A percentile compares a stretch with the other conserved stretches of the same genome.
Evolutionary conservation across 2,113 vertebrate species (phyloP).

Genomic region (Protobothrops mucrosquamatus): DNA sequence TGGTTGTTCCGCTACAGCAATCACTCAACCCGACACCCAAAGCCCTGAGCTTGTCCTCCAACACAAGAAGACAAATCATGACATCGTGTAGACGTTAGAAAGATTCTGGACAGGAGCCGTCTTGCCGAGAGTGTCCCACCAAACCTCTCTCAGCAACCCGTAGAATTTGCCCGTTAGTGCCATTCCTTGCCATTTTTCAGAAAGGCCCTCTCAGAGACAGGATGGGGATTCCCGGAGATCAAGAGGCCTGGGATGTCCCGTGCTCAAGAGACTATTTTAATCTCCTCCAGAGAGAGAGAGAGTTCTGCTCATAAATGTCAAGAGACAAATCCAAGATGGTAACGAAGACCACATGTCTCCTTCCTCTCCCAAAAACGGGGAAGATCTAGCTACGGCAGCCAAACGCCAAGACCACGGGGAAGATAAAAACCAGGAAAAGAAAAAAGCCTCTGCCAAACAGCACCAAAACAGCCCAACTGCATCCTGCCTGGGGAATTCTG

Average conservation of each 20-base stretch:
- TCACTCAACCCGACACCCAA: neutral
- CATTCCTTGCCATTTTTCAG: neutral
- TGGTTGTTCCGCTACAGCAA: neutral
- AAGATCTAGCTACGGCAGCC: fast-evolving
- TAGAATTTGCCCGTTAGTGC: neutral
- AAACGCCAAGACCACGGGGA: neutral
- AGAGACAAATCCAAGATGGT: neutral
- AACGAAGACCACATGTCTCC: neutral
- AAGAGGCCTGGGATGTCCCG: too few species aligned
- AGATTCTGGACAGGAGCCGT: neutral
- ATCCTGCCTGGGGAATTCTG: neutral
- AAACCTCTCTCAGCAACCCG: neutral
- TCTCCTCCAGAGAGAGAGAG: too few species aligned
- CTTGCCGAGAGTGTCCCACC: neutral
- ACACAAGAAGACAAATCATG: neutral
- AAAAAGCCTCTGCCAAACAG: neutral
- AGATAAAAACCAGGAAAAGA: neutral
- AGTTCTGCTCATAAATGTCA: neutral
- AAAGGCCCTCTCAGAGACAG: neutral
- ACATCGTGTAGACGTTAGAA: neutral
- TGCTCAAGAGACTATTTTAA: neutral
- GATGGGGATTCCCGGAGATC: neutral
- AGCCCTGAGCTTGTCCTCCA: neutral
- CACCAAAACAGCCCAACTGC: neutral
- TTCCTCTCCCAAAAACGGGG: neutral